phyloP scores from a whole-genome alignment of 2,797 vertebrate genomes.

The Garrulus glandarius region DNA sequence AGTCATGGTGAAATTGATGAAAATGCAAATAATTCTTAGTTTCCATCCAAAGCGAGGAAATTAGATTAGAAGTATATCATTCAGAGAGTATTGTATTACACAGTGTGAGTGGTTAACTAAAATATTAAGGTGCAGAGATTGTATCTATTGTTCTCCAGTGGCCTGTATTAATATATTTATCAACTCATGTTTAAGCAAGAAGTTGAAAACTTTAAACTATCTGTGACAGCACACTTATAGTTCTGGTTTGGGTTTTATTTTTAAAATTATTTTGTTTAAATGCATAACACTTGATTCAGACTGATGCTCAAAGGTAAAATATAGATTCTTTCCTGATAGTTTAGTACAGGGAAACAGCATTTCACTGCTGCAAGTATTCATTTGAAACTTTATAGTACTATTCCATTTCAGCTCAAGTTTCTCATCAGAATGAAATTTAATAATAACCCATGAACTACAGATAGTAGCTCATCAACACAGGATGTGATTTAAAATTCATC shows the following conservation, averaged over 20 bases:
- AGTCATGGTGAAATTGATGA: background rate
- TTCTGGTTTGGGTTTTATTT: background rate
- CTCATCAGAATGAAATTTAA: constrained; percentile 18
- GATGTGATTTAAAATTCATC: background rate
- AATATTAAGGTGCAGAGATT: background rate
- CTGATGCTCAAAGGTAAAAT: background rate
- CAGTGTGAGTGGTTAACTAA: background rate
- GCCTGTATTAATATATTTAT: background rate
- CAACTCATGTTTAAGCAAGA: background rate
- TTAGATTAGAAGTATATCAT: background rate
- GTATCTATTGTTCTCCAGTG: background rate
- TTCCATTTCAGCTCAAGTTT: constrained; percentile 13
- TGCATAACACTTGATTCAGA: background rate
- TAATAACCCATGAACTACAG: background rate
- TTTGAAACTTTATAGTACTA: background rate
- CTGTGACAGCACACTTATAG: background rate
- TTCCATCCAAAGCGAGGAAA: background rate
- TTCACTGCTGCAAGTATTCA: background rate
- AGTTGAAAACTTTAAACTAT: background rate
- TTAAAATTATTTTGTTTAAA: background rate
- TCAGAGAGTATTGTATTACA: background rate
- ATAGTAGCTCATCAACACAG: background rate
- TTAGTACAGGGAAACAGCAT: background rate
- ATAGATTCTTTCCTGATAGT: background rate
- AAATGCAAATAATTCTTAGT: background rate